A percentile compares a stretch with the other conserved stretches of the same genome.
Evolutionary conservation across 2,113 vertebrate species (phyloP).

Genomic region (Arenaria interpres): DNA sequence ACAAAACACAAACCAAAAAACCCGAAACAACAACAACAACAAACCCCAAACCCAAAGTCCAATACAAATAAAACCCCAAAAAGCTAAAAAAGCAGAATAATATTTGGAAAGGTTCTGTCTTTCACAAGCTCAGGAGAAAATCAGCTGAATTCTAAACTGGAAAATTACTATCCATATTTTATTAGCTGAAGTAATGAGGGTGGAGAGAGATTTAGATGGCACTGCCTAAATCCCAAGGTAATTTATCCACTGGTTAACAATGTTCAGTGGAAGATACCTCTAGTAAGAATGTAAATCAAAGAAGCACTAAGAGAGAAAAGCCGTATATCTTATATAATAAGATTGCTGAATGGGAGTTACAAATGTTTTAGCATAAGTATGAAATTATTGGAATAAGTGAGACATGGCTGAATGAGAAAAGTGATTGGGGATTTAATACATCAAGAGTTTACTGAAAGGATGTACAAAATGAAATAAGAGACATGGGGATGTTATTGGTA

Average conservation of each 20-base stretch:
- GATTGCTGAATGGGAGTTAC: conserved; percentile 28
- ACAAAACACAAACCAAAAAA: too few species aligned
- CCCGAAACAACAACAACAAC: too few species aligned
- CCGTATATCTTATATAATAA: background rate
- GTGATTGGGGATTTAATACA: conserved; percentile 27
- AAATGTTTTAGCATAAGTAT: conserved; percentile 12
- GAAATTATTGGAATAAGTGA: conserved; percentile 1
- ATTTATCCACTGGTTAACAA: conserved; percentile 1
- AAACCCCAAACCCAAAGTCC: background rate
- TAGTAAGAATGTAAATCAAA: conserved; percentile 25
- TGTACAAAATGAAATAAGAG: background rate
- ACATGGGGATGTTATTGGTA: background rate
- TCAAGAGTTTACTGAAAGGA: background rate
- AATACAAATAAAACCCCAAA: background rate
- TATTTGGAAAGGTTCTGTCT: background rate
- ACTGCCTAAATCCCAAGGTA: background rate
- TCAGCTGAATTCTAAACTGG: background rate
- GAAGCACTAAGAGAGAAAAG: background rate
- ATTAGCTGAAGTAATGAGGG: background rate
- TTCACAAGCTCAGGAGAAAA: background rate
- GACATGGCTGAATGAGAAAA: background rate
- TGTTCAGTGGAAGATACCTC: background rate
- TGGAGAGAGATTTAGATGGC: background rate
- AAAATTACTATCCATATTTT: background rate
- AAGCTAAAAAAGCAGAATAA: background rate